phyloP scores from a whole-genome alignment of 2,888 invertebrate genomes.

The Polyommatus icarus region DNA sequence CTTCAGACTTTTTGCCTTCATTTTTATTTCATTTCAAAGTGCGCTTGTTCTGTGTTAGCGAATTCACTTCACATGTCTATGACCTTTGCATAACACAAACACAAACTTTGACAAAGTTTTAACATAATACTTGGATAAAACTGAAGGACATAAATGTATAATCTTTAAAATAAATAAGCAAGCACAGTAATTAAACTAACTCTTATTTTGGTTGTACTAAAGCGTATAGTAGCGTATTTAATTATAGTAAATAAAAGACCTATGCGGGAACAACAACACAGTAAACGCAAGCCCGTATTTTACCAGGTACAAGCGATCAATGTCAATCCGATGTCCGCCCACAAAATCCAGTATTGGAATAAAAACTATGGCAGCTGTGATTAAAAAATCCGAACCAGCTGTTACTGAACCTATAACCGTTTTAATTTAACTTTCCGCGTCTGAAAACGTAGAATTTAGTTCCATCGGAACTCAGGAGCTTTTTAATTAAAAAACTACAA shows the following conservation, averaged over 20 bases:
- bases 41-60: background rate
- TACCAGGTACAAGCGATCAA: constrained; percentile 27
- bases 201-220: background rate
- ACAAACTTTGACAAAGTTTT: background rate
- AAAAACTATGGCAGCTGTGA: constrained; percentile 27
- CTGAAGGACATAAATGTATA: background rate
- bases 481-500: background rate
- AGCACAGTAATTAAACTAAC: background rate
- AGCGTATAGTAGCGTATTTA: background rate
- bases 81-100: background rate
- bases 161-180: background rate
- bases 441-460: background rate
- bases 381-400: constrained; percentile 20
- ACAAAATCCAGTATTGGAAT: constrained; percentile 22
- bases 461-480: background rate
- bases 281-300: constrained; percentile 20
- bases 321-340: constrained; percentile 28
- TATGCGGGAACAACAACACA: background rate
- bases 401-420: constrained; percentile 13
- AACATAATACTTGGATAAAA: background rate
- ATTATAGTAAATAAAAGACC: background rate
- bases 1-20: constrained; percentile 9
- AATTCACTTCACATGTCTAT: background rate
- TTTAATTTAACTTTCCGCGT: background rate
- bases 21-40: constrained; percentile 6